Base-by-base conservation (phyloP, 30 jellyfish, hydroid and myxozoan genomes). In the Turritopsis rubra region DNA sequence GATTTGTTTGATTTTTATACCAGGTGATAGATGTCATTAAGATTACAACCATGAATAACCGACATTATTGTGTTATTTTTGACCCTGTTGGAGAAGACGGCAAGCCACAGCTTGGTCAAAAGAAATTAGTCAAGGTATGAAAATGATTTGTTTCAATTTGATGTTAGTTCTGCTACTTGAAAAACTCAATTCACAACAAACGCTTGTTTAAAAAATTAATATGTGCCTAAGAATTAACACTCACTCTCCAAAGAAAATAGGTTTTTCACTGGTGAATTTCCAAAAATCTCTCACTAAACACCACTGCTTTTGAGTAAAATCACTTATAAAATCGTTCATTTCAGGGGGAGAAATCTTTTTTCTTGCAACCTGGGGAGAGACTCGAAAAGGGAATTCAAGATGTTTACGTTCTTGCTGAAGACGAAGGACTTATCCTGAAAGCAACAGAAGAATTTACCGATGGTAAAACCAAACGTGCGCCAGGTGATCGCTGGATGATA, bases 401-500 rank as follows among this genome's bases (percentile, higher is more conserved):
- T 71, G 95, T 92, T 60, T 92, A 84, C 66, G 92, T 92, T 28
- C 96, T 92, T 81, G 98, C 96, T 8, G 98, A 92, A 71, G 98
- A 92, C 72, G 98, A 88, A 72, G 98, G 96, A 16, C 81, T 92
- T 31, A 92, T 92, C 75, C 81, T 92, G 29, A 83, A 95, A 77
- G 96, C 98, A 4, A 88, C 95, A 21, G 98, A 92, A 76, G 93
- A 88, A 68, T 92, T 92, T 52, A 52, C 70, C 29, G 92, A 88
- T 22, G 96, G 71, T 19, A 74, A 27, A 72, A 73, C 65, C 75
- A 80, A 85, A 54, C 96, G 96, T 19, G 73, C 82, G 16, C 95
- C 98, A 53, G 98, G 98, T 30, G 98, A 92, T 76, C 86, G 96
- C 25, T 92, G 98, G 98, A 92, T 92, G 98, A 92, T 92, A 52